phyloP scores from a whole-genome alignment of 2,797 vertebrate genomes.

The Chelon labrosus region DNA sequence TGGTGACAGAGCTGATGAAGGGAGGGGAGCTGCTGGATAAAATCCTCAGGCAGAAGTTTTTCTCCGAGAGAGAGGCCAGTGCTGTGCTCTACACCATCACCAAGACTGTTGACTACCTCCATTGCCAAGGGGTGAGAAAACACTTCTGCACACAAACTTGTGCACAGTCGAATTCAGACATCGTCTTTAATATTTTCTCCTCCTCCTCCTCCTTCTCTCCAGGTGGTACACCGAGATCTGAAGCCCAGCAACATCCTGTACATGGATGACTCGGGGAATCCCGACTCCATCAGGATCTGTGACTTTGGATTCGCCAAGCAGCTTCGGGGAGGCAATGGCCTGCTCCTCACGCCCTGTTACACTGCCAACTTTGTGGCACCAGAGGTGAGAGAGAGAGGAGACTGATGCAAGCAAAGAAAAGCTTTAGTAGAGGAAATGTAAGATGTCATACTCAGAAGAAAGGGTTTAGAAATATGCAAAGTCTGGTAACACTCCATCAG shows the following conservation, averaged over 20 bases:
- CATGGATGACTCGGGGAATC: constrained; percentile 95
- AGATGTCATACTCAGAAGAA: neutral
- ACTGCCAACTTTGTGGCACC: constrained; percentile 99
- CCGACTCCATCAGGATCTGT: constrained; percentile 97
- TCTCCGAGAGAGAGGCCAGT: constrained; percentile 96
- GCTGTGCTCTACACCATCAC: constrained; percentile 95
- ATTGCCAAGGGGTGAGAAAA: constrained; percentile 94
- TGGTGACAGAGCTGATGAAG: constrained; percentile 98
- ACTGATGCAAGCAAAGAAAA: neutral
- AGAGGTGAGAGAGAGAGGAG: constrained; percentile 86
- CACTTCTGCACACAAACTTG: neutral
- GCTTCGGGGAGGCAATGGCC: constrained; percentile 93
- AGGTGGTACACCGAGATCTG: constrained; percentile 98
- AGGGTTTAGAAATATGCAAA: neutral
- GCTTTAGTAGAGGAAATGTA: neutral
- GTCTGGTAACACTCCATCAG: no score
- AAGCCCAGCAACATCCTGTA: constrained; percentile 99
- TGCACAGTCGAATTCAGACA: neutral
- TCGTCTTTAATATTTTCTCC: neutral
- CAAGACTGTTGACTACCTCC: constrained; percentile 98
- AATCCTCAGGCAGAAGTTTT: constrained; percentile 96
- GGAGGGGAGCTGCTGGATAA: constrained; percentile 96
- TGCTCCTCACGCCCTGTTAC: constrained; percentile 97
- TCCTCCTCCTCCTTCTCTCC: neutral
- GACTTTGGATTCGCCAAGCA: constrained; percentile 99